A percentile compares a stretch with the other conserved stretches of the same genome.
Conservation (phyloP, 2,888 invertebrate species). For the Ellobium chinense region DNA sequence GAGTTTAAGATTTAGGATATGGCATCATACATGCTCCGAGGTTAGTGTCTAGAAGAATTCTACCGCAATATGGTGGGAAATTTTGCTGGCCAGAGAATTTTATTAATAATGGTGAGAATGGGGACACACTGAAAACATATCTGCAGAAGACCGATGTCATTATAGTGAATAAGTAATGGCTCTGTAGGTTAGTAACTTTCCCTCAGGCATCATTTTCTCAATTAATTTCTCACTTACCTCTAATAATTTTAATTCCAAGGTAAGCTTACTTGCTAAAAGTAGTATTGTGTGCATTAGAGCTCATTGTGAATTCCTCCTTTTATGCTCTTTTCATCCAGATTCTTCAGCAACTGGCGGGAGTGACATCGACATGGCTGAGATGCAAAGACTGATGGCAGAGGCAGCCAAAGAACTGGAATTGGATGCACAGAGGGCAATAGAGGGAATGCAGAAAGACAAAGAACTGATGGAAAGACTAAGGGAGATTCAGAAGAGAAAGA, state of each 20-base stretch:
- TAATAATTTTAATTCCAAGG: background rate
- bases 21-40: too few relatives aligned
- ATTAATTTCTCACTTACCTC: too few relatives aligned
- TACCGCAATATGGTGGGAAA: too few relatives aligned
- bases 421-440: slow-evolving; percentile 70
- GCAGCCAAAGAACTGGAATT: slow-evolving; percentile 68
- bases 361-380: slow-evolving; percentile 59
- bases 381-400: slow-evolving; percentile 65
- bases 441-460: slow-evolving; percentile 70
- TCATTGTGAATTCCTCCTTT: background rate
- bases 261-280: background rate
- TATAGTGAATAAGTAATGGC: too few relatives aligned
- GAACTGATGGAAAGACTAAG: slow-evolving; percentile 70
- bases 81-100: too few relatives aligned
- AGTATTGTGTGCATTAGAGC: background rate
- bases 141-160: too few relatives aligned
- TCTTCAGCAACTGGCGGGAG: background rate
- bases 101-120: too few relatives aligned
- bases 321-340: background rate
- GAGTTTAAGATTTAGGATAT: too few relatives aligned
- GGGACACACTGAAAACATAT: too few relatives aligned
- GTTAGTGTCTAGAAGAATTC: too few relatives aligned
- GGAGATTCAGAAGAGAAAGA: slow-evolving; percentile 77
- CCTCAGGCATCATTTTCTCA: too few relatives aligned
- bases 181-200: too few relatives aligned